Conservation (phyloP, 2,113 vertebrate species). For the Erinaceus europaeus region DNA sequence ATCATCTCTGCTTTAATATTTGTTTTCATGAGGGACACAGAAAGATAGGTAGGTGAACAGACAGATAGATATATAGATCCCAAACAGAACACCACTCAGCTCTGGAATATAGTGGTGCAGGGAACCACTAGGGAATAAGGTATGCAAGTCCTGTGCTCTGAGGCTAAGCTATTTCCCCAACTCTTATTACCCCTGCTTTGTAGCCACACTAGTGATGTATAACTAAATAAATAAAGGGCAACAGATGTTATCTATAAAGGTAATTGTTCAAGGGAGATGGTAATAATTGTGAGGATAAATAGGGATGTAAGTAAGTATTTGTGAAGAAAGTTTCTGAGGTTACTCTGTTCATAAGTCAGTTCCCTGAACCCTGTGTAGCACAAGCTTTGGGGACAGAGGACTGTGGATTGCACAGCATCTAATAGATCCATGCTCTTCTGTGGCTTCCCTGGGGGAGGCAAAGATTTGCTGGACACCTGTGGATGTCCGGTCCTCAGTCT, state of each 20-base stretch:
- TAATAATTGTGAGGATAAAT: not conserved
- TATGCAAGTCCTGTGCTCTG: too few relatives aligned
- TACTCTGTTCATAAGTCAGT: not conserved
- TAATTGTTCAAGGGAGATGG: not conserved
- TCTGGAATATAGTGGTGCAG: too few relatives aligned
- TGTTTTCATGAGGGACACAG: too few relatives aligned
- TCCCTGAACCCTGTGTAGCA: not conserved
- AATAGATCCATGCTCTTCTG: not conserved
- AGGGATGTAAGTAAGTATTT: too few relatives aligned
- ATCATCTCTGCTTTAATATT: not conserved
- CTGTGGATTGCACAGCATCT: not conserved
- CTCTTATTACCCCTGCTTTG: not conserved
- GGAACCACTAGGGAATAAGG: too few relatives aligned
- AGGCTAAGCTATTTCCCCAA: too few relatives aligned
- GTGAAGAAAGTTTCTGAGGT: not conserved
- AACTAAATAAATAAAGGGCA: not conserved
- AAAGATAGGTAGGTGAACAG: too few relatives aligned
- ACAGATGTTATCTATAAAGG: not conserved
- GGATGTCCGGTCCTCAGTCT: not conserved
- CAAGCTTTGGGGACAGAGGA: not conserved
- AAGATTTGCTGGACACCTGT: not conserved
- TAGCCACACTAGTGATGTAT: not conserved
- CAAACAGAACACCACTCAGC: too few relatives aligned
- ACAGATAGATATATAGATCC: too few relatives aligned
- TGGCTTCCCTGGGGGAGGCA: not conserved